These are phyloP conservation scores for Campopleginae sp. DNA, from an alignment of 2,888 invertebrate species.

Conservation along the genomic window DNA sequence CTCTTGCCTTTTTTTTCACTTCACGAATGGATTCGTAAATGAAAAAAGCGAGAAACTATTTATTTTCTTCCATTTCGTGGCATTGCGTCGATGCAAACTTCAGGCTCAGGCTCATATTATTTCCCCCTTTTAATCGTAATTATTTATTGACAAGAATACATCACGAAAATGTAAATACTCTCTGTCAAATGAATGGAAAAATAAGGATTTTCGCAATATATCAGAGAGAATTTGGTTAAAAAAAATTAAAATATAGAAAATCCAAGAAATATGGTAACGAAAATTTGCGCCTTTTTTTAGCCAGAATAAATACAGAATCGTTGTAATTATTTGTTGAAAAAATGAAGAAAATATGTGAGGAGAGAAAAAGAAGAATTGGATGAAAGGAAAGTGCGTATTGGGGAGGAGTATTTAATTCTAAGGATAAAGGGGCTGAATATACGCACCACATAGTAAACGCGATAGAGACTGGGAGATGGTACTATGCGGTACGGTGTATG, in stretches of 20 bases:
- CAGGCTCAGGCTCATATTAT: no score
- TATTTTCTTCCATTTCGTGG: no score
- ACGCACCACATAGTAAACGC: constrained; percentile 1
- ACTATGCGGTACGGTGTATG: constrained; percentile 56
- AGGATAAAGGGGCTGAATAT: constrained; percentile 1
- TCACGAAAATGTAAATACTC: no score
- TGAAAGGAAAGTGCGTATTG: background rate
- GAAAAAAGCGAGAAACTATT: no score
- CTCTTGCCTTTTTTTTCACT: no score
- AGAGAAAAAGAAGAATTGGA: background rate
- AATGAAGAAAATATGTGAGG: background rate
- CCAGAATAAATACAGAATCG: background rate
- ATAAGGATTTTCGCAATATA: background rate
- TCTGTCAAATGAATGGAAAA: no score
- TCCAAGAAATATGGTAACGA: background rate
- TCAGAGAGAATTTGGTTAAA: background rate
- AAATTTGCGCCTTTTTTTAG: background rate
- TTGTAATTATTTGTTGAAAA: background rate
- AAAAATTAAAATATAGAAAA: background rate
- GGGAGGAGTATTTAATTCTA: constrained; percentile 1
- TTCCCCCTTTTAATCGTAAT: no score
- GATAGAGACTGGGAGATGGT: constrained; percentile 11
- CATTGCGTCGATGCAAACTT: no score
- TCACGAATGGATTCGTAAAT: no score
- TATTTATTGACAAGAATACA: no score